A percentile compares a stretch with the other conserved stretches of the same genome.
phyloP scores from a whole-genome alignment of 2,888 invertebrate genomes.

The Philonicus albiceps region DNA sequence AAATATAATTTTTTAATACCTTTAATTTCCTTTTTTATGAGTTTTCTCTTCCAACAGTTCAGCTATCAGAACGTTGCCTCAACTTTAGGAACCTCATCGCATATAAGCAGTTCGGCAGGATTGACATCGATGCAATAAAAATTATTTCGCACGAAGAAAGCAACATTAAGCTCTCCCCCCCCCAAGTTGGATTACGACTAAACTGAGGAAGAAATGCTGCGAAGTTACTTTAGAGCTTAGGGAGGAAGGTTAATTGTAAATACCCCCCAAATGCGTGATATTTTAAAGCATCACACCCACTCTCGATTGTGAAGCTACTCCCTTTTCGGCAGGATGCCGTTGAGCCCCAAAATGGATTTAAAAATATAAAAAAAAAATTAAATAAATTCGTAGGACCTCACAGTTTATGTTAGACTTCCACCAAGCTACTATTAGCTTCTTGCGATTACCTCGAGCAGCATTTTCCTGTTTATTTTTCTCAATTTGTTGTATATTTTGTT shows the following conservation, averaged over 20 bases:
- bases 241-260: background rate
- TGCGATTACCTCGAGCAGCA: background rate
- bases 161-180: background rate
- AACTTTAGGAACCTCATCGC: constrained; percentile 70
- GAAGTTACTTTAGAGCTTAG: background rate
- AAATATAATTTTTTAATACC: background rate
- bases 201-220: background rate
- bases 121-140: constrained; percentile 63
- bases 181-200: background rate
- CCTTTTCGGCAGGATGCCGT: background rate
- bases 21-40: background rate
- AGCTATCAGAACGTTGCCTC: constrained; percentile 79
- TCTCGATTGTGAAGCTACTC: constrained; percentile 1
- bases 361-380: background rate
- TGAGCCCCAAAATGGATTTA: background rate
- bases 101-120: constrained; percentile 68
- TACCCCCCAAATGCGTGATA: constrained; percentile 8
- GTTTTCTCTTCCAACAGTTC: constrained; percentile 69
- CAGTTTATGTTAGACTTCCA: background rate
- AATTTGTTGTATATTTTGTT: constrained; percentile 27
- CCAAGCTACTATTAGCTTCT: background rate
- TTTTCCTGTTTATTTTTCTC: background rate
- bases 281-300: constrained; percentile 9
- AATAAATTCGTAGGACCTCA: background rate
- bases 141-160: constrained; percentile 49